Conservation (phyloP, 1,140 invertebrate genomes). For the Ruditapes philippinarum region DNA sequence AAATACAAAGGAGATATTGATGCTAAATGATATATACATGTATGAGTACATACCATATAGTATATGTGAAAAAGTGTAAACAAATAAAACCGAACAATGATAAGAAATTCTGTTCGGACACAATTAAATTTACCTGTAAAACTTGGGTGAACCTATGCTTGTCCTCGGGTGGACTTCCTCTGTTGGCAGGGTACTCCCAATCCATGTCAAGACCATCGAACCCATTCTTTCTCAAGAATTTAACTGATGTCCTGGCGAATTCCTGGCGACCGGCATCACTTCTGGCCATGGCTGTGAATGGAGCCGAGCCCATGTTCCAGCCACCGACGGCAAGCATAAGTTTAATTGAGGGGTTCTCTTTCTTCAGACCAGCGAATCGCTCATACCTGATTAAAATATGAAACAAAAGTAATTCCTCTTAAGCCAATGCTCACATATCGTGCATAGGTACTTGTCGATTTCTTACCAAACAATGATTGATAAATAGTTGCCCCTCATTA, state of each 20-base stretch:
- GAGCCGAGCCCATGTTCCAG: conserved; percentile 97
- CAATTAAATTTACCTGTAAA: conserved; percentile 89
- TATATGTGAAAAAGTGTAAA: neutral
- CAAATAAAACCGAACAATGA: neutral
- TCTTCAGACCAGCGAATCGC: conserved; percentile 96
- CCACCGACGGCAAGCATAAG: conserved; percentile 97
- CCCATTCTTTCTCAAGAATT: conserved; percentile 91
- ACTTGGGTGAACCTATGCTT: conserved; percentile 95
- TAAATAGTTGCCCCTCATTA: too few species aligned
- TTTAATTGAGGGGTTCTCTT: conserved; percentile 97
- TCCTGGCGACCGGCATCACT: conserved; percentile 67
- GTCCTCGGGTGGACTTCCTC: conserved; percentile 96
- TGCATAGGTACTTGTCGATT: too few species aligned
- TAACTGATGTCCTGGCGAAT: conserved; percentile 89
- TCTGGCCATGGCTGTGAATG: conserved; percentile 86
- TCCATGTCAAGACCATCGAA: conserved; percentile 98
- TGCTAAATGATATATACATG: too few species aligned
- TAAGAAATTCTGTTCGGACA: neutral
- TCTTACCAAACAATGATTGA: too few species aligned
- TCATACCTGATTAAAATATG: too few species aligned
- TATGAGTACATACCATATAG: neutral
- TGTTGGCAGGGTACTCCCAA: conserved; percentile 97
- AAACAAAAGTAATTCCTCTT: too few species aligned
- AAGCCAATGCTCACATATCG: too few species aligned
- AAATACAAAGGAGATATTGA: too few species aligned